phyloP scores from a whole-genome alignment of 2,113 vertebrate species.

The Leucopsar rothschildi region DNA sequence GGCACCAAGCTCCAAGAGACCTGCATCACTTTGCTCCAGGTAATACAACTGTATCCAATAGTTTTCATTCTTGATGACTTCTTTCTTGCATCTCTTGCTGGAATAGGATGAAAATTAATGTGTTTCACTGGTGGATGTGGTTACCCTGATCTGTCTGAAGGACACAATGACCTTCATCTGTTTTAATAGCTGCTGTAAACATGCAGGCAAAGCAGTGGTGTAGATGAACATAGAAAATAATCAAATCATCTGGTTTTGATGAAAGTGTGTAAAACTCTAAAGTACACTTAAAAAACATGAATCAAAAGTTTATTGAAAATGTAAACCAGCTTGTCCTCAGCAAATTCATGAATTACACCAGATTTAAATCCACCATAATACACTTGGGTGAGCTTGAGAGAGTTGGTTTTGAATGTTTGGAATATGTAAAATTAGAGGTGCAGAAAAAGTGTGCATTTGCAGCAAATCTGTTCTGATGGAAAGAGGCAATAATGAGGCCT shows the following conservation, averaged over 20 bases:
- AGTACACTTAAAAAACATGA: constrained; percentile 20
- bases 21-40: not conserved
- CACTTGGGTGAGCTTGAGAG: constrained; percentile 16
- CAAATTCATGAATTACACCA: constrained; percentile 30
- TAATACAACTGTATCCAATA: not conserved
- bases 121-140: constrained; percentile 12
- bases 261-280: constrained; percentile 35
- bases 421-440: not conserved
- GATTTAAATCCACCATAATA: constrained; percentile 15
- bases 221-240: constrained; percentile 22
- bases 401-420: not conserved
- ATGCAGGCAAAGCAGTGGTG: not conserved
- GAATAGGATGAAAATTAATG: constrained; percentile 11
- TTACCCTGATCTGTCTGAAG: not conserved
- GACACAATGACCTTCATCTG: constrained; percentile 20
- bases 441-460: not conserved
- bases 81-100: not conserved
- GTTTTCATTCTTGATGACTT: not conserved
- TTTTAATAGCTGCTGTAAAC: constrained; percentile 50
- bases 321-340: constrained; percentile 30
- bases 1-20: not conserved
- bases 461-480: not conserved
- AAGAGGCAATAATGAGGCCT: not conserved
- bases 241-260: constrained; percentile 46
- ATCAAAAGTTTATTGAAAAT: constrained; percentile 43